These are phyloP conservation scores for Scomber colias DNA, from an alignment of 2,113 vertebrate species.

Conservation along the genomic window DNA sequence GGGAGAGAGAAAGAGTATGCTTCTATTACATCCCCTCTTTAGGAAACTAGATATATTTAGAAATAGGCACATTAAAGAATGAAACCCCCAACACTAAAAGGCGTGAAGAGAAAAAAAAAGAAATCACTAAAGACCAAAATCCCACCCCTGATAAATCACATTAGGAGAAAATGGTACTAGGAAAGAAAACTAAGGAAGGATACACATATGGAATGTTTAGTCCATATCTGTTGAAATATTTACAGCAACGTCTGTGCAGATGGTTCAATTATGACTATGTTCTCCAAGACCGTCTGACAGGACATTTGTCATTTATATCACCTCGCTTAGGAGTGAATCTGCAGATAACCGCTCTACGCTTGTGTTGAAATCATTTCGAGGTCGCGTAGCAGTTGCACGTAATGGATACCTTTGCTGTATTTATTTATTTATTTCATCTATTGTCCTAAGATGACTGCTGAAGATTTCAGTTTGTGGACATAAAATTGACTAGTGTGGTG, in stretches of 20 bases:
- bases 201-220: slow-evolving; percentile 46
- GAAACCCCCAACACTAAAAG: slow-evolving; percentile 54
- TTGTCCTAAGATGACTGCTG: slow-evolving; percentile 3
- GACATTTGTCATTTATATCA: slow-evolving; percentile 49
- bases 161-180: slow-evolving; percentile 60
- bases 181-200: slow-evolving; percentile 34
- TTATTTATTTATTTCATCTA: not conserved
- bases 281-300: slow-evolving; percentile 30
- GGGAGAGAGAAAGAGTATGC: slow-evolving; percentile 1
- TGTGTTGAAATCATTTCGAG: slow-evolving; percentile 34
- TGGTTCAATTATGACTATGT: slow-evolving; percentile 59
- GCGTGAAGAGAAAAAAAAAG: slow-evolving; percentile 33
- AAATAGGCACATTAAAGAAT: slow-evolving; percentile 76
- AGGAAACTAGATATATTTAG: slow-evolving; percentile 82
- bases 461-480: not conserved
- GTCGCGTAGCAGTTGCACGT: slow-evolving; percentile 16
- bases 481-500: not conserved
- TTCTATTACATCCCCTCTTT: slow-evolving; percentile 58
- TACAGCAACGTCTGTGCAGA: slow-evolving; percentile 53
- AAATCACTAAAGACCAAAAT: slow-evolving; percentile 49
- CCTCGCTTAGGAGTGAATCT: slow-evolving; percentile 13
- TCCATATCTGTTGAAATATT: slow-evolving; percentile 69
- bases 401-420: not conserved
- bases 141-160: slow-evolving; percentile 75
- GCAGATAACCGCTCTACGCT: not conserved